Conservation (phyloP, 2,797 vertebrate species). For the Coluber constrictor region DNA sequence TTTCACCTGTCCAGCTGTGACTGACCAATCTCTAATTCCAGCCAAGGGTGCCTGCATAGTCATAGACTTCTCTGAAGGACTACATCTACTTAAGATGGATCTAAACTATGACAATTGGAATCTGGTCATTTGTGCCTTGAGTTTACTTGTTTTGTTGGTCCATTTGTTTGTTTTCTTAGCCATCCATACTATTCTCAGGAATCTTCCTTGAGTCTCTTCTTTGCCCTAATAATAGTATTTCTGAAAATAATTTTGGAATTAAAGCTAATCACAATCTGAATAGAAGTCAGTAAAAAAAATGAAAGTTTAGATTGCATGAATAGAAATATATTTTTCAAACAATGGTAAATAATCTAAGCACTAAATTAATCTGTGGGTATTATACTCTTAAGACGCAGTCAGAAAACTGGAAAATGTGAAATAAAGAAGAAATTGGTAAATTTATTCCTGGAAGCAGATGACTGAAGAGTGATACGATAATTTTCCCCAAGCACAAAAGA, state of each 20-base stretch:
- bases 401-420: not conserved
- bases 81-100: not conserved
- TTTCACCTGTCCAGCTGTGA: not conserved
- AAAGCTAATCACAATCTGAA: not conserved
- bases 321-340: not conserved
- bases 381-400: not conserved
- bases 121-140: not conserved
- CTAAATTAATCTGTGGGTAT: not conserved
- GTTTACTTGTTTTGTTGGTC: not conserved
- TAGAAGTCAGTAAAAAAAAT: not conserved
- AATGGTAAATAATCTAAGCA: not conserved
- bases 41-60: not conserved
- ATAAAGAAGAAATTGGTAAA: not conserved
- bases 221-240: not conserved
- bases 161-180: not conserved
- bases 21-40: not conserved
- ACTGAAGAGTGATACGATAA: not conserved
- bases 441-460: not conserved
- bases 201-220: not conserved
- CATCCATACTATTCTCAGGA: not conserved
- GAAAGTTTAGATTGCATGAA: not conserved
- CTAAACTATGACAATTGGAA: not conserved
- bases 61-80: not conserved
- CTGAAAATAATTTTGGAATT: not conserved
- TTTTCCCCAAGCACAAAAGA: not conserved